phyloP scores from a whole-genome alignment of 2,113 vertebrate genomes.

The Microcebus ravelobensis region DNA sequence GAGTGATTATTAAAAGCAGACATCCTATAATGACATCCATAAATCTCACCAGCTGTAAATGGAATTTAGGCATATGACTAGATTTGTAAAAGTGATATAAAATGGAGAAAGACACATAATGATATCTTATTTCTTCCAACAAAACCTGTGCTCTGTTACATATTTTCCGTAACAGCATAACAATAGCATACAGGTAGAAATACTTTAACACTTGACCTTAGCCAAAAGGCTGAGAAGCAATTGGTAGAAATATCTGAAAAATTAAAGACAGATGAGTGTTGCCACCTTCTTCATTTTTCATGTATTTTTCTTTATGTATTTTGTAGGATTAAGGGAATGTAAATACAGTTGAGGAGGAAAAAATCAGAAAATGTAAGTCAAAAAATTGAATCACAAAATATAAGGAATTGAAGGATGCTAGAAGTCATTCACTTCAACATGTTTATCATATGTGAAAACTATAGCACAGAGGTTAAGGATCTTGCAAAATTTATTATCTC shows the following conservation, averaged over 20 bases:
- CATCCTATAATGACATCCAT: constrained; percentile 52
- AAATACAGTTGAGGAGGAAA: not conserved
- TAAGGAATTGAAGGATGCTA: not conserved
- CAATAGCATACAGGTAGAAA: not conserved
- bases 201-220: too few species aligned
- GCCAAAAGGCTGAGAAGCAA: too few species aligned
- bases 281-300: not conserved
- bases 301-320: not conserved
- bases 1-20: constrained; percentile 51
- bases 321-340: not conserved
- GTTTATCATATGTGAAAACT: not conserved
- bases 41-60: constrained; percentile 53
- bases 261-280: not conserved
- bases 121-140: not conserved
- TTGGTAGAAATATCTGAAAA: not conserved
- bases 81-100: constrained; percentile 63
- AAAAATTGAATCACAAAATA: not conserved
- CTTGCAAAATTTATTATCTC: not conserved
- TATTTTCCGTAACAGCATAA: not conserved
- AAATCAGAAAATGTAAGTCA: not conserved
- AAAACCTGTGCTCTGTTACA: not conserved
- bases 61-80: not conserved
- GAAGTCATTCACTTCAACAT: not conserved
- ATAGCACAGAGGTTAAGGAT: not conserved
- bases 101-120: constrained; percentile 38